Evolutionary conservation across 2,888 invertebrate species (phyloP), one percentile per base, ranked within the genome.

Genomic region (Nomada ruficornis): DNA sequence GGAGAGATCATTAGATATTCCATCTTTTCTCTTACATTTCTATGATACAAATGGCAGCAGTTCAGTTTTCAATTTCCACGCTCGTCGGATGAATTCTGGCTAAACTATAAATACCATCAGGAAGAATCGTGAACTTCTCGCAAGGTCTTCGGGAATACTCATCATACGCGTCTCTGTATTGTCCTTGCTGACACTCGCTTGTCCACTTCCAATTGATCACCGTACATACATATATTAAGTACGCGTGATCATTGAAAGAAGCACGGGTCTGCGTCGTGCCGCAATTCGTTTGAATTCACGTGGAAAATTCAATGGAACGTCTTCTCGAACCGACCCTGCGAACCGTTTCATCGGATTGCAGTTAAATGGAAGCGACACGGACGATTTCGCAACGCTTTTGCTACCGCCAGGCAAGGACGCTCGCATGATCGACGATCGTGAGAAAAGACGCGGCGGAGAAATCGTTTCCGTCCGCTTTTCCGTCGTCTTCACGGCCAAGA

Each of bases 201-300:
- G 72, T 71, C 20, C 70, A 65, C 57, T 47, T 59, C 10, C 71
- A 77, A 80, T 86, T 83, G 86, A 83, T 83, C 83, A 42, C 47
- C 59, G 44, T 63, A 36, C 77, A 77, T 83, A 63, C 70, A 47
- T 36, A 50, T 18, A 36, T 15, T 50, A 52, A 23, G 36, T 42
- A 77, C 85, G 79, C 72, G 68, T 54, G 80, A 72, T 82, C 78
- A 60, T 55, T 64, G 54, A 59, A 60, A 54, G 70, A 47, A 57
- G 67, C 78, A 82, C 72, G 79, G 44, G 29, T 65, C 54, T 23
- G 73, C 75, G 50, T 73, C 69, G 76, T 81, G 76, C 62, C 15
- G 65, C 69, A 23, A 29, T 18, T 44, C 62, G 71, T 85, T 87
- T 81, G 75, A 73, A 73, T 87, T 77, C 77, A 83, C 80, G 79